Evolutionary conservation across 1,140 invertebrate genomes (phyloP).

Genomic region (Danaus melanippus): DNA sequence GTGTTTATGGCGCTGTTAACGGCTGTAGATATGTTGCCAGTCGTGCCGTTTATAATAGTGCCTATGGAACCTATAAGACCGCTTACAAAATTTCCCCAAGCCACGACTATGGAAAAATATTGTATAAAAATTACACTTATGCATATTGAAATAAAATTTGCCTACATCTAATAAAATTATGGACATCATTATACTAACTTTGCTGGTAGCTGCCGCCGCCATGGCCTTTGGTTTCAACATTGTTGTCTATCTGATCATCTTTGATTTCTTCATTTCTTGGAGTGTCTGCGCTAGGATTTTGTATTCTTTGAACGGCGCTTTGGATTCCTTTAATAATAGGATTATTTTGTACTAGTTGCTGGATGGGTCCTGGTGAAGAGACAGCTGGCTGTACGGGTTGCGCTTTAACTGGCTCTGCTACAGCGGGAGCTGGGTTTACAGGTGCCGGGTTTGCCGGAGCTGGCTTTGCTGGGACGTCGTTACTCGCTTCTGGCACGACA

Average conservation of each 20-base stretch:
- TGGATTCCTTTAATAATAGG: conserved; percentile 48
- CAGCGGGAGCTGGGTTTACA: conserved; percentile 5
- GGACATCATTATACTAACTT: no score
- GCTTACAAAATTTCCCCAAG: conserved; percentile 50
- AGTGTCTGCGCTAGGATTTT: conserved; percentile 36
- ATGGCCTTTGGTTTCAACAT: conserved; percentile 7
- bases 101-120: conserved; percentile 34
- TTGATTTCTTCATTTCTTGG: conserved; percentile 32
- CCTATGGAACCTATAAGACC: conserved; percentile 52
- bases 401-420: conserved; percentile 3
- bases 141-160: no score
- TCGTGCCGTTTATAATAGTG: conserved; percentile 45
- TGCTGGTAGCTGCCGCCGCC: not conserved
- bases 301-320: conserved; percentile 41
- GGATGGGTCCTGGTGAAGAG: conserved; percentile 32
- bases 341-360: conserved; percentile 48
- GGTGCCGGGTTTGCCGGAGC: conserved; percentile 1
- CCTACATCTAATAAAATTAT: no score
- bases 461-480: not conserved
- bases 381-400: conserved; percentile 13
- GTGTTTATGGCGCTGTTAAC: conserved; percentile 58
- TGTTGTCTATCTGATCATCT: conserved; percentile 19
- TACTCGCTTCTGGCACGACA: not conserved
- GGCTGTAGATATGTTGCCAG: conserved; percentile 35
- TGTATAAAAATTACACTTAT: no score